Conservation (phyloP, 2,888 invertebrate species). For the Drosophila acutilabella region DNA sequence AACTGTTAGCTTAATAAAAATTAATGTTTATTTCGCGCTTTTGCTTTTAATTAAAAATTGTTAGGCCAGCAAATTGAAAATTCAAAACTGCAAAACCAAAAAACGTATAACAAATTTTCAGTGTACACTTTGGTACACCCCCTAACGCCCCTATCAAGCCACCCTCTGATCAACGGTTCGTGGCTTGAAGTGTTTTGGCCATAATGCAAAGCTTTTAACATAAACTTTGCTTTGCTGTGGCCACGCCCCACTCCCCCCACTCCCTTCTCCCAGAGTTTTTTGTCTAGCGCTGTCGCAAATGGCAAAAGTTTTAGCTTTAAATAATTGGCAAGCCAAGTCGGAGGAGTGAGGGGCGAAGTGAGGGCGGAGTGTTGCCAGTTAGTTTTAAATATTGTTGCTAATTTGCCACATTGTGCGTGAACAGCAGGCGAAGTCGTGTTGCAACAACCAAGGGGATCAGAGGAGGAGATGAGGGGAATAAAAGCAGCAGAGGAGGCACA, state of each 20-base stretch:
- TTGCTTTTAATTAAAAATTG: slow-evolving; percentile 76
- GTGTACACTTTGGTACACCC: slow-evolving; percentile 22
- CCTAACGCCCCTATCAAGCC: no score
- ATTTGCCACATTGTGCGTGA: slow-evolving; percentile 79
- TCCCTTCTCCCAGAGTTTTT: slow-evolving; percentile 25
- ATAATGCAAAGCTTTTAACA: slow-evolving; percentile 70
- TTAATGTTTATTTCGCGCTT: slow-evolving; percentile 70
- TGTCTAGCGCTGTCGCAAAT: slow-evolving; percentile 62
- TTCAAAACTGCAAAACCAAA: slow-evolving; percentile 57
- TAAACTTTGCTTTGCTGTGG: slow-evolving; percentile 59
- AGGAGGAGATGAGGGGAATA: no score
- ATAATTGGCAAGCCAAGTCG: slow-evolving; percentile 63
- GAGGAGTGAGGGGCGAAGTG: not conserved
- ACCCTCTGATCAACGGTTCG: slow-evolving; percentile 1
- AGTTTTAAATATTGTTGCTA: slow-evolving; percentile 79
- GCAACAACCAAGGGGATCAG: not conserved
- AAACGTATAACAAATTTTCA: slow-evolving; percentile 47
- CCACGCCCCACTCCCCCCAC: not conserved
- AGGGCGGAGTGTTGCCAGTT: slow-evolving; percentile 51
- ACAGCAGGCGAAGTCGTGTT: slow-evolving; percentile 35
- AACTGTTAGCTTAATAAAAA: slow-evolving; percentile 60
- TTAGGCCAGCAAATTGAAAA: slow-evolving; percentile 70
- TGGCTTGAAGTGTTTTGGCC: slow-evolving; percentile 68
- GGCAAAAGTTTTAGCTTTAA: slow-evolving; percentile 74
- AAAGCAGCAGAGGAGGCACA: not conserved